Percentiles rank a stretch among this genome's conserved stretches.
phyloP scores from a whole-genome alignment of 2,113 vertebrate genomes.

The Sitta europaea region DNA sequence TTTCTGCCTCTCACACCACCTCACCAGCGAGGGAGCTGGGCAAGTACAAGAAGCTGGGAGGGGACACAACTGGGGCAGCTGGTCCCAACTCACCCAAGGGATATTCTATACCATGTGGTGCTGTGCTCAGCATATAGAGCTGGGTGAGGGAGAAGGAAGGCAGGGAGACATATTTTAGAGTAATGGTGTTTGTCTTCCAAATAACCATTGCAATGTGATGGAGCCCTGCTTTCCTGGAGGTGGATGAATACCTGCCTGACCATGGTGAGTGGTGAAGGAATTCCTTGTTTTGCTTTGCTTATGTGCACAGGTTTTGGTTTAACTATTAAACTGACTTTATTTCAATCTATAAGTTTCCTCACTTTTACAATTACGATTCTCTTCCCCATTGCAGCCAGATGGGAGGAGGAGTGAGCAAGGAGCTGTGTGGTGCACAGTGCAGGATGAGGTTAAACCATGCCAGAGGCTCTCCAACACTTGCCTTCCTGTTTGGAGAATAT shows the following conservation, averaged over 20 bases:
- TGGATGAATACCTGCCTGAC: background rate
- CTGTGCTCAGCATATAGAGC: background rate
- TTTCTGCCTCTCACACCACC: background rate
- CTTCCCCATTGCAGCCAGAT: background rate
- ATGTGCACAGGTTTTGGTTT: background rate
- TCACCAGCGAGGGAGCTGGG: background rate
- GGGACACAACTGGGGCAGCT: background rate
- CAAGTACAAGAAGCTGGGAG: background rate
- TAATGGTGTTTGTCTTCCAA: background rate
- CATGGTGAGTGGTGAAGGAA: background rate
- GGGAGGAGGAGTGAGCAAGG: background rate
- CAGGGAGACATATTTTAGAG: background rate
- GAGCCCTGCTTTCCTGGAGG: background rate
- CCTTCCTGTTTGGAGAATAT: background rate
- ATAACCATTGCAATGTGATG: background rate
- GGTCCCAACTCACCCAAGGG: background rate
- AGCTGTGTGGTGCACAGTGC: background rate
- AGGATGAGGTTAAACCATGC: background rate
- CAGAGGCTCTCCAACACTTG: background rate
- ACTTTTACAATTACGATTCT: rapidly evolving
- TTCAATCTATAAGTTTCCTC: background rate
- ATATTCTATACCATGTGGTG: background rate
- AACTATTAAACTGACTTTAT: background rate
- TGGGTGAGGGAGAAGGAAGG: background rate
- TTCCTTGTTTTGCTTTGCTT: background rate